Percentiles rank a stretch among this genome's conserved stretches.
Evolutionary conservation across 2,888 invertebrate species (phyloP).

Genomic region (Ryuthela nishihirai): DNA sequence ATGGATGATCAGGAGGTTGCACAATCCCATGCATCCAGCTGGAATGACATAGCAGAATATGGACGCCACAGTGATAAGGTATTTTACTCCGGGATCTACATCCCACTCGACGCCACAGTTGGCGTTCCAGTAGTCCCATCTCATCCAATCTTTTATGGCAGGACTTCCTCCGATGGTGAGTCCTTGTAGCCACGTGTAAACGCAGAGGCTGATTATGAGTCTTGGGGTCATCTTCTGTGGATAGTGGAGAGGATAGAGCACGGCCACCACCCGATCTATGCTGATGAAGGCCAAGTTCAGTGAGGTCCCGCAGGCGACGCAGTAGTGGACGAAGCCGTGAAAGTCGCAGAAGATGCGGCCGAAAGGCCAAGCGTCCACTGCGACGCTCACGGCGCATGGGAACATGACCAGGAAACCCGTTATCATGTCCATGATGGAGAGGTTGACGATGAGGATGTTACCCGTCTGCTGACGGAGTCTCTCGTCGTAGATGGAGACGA

Average conservation of each 20-base stretch:
- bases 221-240: conserved; percentile 39
- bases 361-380: background rate
- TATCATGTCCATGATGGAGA: background rate
- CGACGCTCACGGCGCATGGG: background rate
- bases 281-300: conserved; percentile 49
- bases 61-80: background rate
- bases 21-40: background rate
- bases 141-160: no score
- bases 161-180: background rate
- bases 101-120: background rate
- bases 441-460: background rate
- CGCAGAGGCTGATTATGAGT: no score
- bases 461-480: background rate
- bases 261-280: conserved; percentile 47
- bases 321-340: conserved; percentile 48
- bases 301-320: conserved; percentile 49
- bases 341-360: conserved; percentile 43
- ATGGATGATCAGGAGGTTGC: background rate
- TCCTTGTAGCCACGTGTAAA: background rate
- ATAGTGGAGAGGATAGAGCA: conserved; percentile 46
- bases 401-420: background rate
- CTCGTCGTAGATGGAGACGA: background rate
- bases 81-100: background rate
- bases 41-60: background rate
- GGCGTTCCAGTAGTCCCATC: no score